Evolutionary conservation across 1,140 invertebrate genomes (phyloP), one percentile per base, ranked within the genome.

Genomic region (Coptotermes formosanus): DNA sequence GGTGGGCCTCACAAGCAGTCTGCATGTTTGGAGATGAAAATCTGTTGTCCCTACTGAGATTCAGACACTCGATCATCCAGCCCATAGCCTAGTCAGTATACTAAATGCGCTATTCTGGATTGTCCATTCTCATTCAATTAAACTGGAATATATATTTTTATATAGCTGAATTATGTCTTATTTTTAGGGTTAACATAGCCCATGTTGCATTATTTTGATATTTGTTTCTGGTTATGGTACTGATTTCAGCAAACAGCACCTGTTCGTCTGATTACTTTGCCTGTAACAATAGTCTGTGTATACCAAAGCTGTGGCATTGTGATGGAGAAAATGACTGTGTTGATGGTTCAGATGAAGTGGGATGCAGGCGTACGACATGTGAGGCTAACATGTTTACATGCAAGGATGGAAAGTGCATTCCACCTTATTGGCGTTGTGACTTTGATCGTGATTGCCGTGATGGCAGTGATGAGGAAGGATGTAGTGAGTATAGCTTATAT

Each of bases 391-490:
- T 91, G 85, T 92, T 92, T 86, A 87, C 88, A 83, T 93, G 92
- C 86, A 86, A 88, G 12, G 91, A 91, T 86, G 92, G 92, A 55
- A 92, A 92, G 30, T 97, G 96, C 88, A 96, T 97, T 82, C 94
- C 94, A 0, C 92, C 91, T 44, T 93, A 94, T 25, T 96, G 95
- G 95, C 90, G 91, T 38, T 95, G 94, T 88, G 94, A 95, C 89
- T 93, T 93, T 9, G 94, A 95, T 75, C 93, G 93, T 85, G 95
- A 96, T 89, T 96, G 95, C 87, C 89, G 91, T 0, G 94, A 94
- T 86, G 92, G 92, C 86, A 92, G 92, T 8, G 94, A 94, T 88
- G 94, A 94, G 88, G 87, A 89, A 32, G 88, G 92, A 88, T 94
- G 94, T 86, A 64, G 85, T 86, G 69, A 88, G 87, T 87, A 12